A percentile compares a stretch with the other conserved stretches of the same genome.
These are phyloP conservation scores for Oreochromis grahami DNA, from an alignment of 2,797 vertebrate genomes.

Conservation along the genomic window DNA sequence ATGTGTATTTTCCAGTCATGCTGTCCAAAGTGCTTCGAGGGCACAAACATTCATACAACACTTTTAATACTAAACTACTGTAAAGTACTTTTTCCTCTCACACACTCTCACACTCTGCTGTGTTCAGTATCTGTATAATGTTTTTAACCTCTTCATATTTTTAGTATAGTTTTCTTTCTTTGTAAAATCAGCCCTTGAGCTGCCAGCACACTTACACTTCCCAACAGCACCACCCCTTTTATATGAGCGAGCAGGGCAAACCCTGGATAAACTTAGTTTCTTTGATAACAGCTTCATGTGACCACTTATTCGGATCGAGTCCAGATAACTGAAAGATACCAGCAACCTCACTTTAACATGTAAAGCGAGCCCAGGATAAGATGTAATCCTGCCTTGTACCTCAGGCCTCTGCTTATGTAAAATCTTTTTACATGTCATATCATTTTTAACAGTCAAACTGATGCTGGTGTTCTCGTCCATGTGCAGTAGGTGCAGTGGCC, in stretches of 20 bases:
- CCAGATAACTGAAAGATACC: neutral
- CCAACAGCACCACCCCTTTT: fast-evolving
- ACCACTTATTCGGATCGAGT: neutral
- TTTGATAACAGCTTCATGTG: neutral
- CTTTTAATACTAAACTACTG: neutral
- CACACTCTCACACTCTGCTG: neutral
- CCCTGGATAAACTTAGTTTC: neutral
- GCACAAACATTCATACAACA: fast-evolving
- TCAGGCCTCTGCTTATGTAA: neutral
- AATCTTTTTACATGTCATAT: neutral
- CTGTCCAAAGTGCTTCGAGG: fast-evolving
- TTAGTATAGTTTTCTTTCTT: neutral
- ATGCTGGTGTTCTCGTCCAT: neutral
- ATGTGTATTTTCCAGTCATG: neutral
- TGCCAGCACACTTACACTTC: neutral
- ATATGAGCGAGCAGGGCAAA: fast-evolving
- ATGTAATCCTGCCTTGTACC: neutral
- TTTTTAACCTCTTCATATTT: neutral
- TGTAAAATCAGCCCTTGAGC: neutral
- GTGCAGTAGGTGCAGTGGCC: neutral
- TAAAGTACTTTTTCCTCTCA: fast-evolving
- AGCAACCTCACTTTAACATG: fast-evolving
- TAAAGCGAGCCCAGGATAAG: neutral
- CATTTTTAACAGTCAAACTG: neutral
- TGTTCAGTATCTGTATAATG: neutral